Percentiles rank a stretch among this genome's conserved stretches.
These are phyloP conservation scores for Spondyliosoma cantharus DNA, from an alignment of 2,797 vertebrate species.

Conservation along the genomic window DNA sequence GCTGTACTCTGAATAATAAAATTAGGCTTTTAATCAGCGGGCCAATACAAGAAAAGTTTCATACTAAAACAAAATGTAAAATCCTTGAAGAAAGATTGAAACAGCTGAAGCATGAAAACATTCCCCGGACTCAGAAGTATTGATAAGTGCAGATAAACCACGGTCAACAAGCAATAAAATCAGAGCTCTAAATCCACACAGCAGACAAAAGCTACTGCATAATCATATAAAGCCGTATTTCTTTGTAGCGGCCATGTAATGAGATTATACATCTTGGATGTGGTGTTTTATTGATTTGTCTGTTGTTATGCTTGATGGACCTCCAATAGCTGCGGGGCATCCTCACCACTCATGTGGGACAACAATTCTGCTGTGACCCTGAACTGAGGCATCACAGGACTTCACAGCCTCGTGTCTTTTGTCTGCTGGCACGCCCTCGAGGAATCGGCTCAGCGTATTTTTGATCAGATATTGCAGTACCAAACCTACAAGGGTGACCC, in stretches of 20 bases:
- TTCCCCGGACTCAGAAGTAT: conserved; percentile 33
- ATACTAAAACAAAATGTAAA: background rate
- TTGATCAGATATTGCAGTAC: conserved; percentile 55
- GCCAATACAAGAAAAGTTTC: conserved; percentile 20
- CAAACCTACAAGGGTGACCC: conserved; percentile 43
- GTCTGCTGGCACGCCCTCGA: conserved; percentile 28
- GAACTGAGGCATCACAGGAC: conserved; percentile 47
- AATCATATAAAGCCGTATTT: conserved; percentile 61
- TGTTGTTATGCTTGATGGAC: conserved; percentile 64
- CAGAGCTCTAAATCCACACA: conserved; percentile 43
- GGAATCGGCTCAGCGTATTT: conserved; percentile 38
- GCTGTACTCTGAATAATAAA: conserved; percentile 7
- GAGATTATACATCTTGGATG: conserved; percentile 71
- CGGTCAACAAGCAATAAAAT: conserved; percentile 63
- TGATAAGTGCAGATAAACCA: conserved; percentile 42
- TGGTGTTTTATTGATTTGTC: conserved; percentile 74
- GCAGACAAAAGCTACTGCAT: conserved; percentile 56
- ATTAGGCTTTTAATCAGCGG: background rate
- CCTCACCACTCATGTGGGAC: conserved; percentile 54
- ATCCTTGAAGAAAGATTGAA: conserved; percentile 2
- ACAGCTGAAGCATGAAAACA: conserved; percentile 46
- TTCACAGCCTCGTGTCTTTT: conserved; percentile 28
- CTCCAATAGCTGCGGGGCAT: conserved; percentile 53
- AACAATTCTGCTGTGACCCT: conserved; percentile 61
- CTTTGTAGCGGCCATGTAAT: conserved; percentile 64